These are phyloP conservation scores for Labeo rohita DNA, from an alignment of 2,113 vertebrate species.

Conservation along the genomic window DNA sequence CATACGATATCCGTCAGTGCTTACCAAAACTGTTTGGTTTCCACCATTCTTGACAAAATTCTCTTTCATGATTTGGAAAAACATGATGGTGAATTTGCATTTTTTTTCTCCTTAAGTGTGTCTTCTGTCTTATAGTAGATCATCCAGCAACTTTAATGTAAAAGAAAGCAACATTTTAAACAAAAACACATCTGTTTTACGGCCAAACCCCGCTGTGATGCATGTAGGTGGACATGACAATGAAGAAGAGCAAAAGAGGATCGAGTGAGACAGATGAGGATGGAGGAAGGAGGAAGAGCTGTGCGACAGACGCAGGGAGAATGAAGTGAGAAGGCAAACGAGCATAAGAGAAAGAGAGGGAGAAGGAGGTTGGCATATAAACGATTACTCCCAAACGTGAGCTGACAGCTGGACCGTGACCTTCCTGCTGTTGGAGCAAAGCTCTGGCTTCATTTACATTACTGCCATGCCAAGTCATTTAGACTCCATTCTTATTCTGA, in stretches of 20 bases:
- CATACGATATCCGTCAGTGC: neutral
- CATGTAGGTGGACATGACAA: conserved; percentile 51
- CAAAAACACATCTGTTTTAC: neutral
- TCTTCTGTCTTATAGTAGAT: neutral
- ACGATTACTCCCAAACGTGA: conserved; percentile 73
- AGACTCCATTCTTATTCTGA: conserved; percentile 77
- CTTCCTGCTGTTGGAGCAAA: conserved; percentile 74
- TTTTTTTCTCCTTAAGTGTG: neutral
- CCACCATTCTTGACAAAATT: neutral
- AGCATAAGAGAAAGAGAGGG: conserved; percentile 29
- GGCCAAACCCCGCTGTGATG: conserved; percentile 1
- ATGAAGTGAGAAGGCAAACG: conserved; percentile 58
- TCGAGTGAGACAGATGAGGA: conserved; percentile 49
- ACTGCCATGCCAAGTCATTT: conserved; percentile 80
- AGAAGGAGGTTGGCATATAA: conserved; percentile 68
- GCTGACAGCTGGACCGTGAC: conserved; percentile 73
- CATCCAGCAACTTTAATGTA: neutral
- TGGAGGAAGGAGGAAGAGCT: conserved; percentile 65
- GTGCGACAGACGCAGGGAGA: conserved; percentile 69
- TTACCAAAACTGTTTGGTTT: neutral
- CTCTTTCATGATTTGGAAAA: neutral
- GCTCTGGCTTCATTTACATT: conserved; percentile 75
- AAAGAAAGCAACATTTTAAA: neutral
- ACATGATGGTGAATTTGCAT: neutral
- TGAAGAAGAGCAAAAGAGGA: conserved; percentile 43